Evolutionary conservation across 1,140 invertebrate species (phyloP), one percentile per base, ranked within the genome.

Genomic region (Magallana angulata): DNA sequence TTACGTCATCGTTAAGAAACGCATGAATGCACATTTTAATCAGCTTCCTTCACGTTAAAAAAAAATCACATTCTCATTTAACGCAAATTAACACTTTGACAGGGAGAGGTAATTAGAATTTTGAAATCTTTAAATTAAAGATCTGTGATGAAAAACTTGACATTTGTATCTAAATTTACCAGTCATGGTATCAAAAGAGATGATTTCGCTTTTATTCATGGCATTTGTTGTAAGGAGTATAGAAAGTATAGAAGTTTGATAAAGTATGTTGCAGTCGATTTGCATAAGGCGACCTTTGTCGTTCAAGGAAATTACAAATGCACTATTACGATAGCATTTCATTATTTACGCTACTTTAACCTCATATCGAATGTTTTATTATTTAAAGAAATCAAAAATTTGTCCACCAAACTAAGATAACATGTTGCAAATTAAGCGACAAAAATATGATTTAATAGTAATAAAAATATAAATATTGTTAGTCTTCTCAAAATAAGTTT

Each of bases 11-110:
- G 68, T 36, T 76, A 18, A 12, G 36, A 12, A 6, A 76, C 68
- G 18, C 68, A 76, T 76, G 68, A 76, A 76, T 76, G 36, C 68
- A 76, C 68, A 76, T 36, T 76, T 30, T 76, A 76, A 76, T 76
- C 68, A 76, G 68, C 68, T 76, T 76, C 68, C 68, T 76, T 76
- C 24, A 76, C 68, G 68, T 30, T 30, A 11, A 36, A 76, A 48
- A 48, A 76, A 76, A 18, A 11, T 76, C 36, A 12, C 18, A 76
- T 30, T 76, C 24, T 24, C 68, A 76, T 76, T 76, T 30, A 76
- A 24, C 36, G 68, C 68, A 76, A 30, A 30, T 30, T 36, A 76
- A 30, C 24, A 76, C 68, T 76, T 76, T 76, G 68, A 76, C 68
- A 76, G 68, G 24, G 18, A 7, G 24, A 48, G 24, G 68, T 76